Evolutionary conservation across 2,113 vertebrate species (phyloP), one percentile per base, ranked within the genome.

Genomic region (Paradoxurus hermaphroditus): DNA sequence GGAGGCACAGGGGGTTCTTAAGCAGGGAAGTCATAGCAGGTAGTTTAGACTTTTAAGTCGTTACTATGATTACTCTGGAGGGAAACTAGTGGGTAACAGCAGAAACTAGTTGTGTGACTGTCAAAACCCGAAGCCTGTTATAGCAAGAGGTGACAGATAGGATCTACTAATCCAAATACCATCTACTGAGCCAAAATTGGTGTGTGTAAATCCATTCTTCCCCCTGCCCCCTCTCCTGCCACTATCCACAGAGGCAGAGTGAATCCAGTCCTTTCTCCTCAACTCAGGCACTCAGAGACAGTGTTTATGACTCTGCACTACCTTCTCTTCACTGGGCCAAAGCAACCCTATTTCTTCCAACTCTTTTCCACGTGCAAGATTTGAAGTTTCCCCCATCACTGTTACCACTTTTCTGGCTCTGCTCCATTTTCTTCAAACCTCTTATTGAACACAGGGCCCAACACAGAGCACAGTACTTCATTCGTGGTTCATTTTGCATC

Each of bases 171-270:
- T 49, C 39, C 34, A 59, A 12, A 7, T 15, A 3, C 9, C 27
- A 53, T 4, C 21, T 39, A 11, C 34, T 25, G n/a, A 81, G 27
- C 25, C 79, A 16, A 59, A 56, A n/a, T 82, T 18, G n/a, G 14
- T 8, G 7, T 15, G 44, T 31, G 3, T 15, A 23, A 70, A 34
- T 63, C 31, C 12, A 12, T 16, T 41, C 36, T 34, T 4, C 34
- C 36, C 25, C 5, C 13, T n/a, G n/a, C n/a, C 10, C 16, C 44
- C 9, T 10, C 8, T 21, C 13, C 75, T 14, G 25, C 31, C 49
- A 7, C 27, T 16, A 10, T 4, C 44, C 68, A 29, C 0, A 0
- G 44, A 27, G 6, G 49, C 9, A 18, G 36, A 56, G 13, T 16
- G n/a, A 49, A 11, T 41, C 36, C 19, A 44, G 67, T 18, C 5